Percentiles rank a stretch among this genome's conserved stretches.
These are phyloP conservation scores for Premnoplex brunnescens DNA, from an alignment of 2,797 vertebrate species.

Conservation along the genomic window DNA sequence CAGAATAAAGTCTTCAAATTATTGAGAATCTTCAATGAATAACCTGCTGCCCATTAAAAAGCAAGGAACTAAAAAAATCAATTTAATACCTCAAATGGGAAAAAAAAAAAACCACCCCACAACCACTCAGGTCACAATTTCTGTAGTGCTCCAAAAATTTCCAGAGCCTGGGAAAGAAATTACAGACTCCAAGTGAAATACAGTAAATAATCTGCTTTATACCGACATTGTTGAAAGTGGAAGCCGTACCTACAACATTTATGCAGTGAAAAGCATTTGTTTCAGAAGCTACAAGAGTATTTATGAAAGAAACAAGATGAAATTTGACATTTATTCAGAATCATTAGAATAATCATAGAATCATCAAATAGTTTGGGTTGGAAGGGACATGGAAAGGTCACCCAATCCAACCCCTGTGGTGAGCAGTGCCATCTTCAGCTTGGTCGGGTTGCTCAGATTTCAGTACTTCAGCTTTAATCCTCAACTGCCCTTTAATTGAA, in stretches of 20 bases:
- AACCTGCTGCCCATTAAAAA: neutral
- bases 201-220: neutral
- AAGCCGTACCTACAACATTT: neutral
- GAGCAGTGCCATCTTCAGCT: neutral
- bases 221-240: neutral
- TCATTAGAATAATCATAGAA: neutral
- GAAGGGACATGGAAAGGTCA: neutral
- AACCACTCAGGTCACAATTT: neutral
- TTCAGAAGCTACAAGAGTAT: neutral
- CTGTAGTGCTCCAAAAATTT: neutral
- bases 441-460: neutral
- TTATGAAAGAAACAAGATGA: neutral
- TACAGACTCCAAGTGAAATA: neutral
- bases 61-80: neutral
- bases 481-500: neutral
- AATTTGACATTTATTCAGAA: neutral
- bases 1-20: neutral
- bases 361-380: rapidly evolving
- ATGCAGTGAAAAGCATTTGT: neutral
- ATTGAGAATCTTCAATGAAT: neutral
- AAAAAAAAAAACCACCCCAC: no score
- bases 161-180: neutral
- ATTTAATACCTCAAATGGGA: neutral
- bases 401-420: neutral
- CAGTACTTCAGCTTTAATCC: neutral